Evolutionary conservation across 2,888 invertebrate species (phyloP).

Genomic region (Hermaeophaga mercurialis): DNA sequence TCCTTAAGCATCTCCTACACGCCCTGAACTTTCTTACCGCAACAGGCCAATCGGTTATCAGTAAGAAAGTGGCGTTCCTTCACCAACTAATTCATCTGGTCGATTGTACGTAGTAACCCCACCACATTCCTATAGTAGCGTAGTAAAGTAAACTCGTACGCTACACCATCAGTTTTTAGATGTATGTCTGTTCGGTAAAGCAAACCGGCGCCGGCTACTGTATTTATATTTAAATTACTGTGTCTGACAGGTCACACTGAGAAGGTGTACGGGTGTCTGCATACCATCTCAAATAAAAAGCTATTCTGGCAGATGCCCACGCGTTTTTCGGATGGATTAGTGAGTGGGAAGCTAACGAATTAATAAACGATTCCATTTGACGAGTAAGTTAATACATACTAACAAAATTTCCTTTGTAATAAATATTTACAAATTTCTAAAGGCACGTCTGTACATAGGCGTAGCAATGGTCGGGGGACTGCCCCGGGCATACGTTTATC

Average conservation of each 20-base stretch:
- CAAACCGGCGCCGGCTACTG: slow-evolving; percentile 35
- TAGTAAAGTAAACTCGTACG: slow-evolving; percentile 43
- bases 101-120: slow-evolving; percentile 54
- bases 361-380: no score
- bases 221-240: slow-evolving; percentile 35
- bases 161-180: slow-evolving; percentile 39
- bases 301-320: no score
- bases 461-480: no score
- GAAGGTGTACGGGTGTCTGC: no score
- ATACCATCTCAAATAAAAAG: no score
- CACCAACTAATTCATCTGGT: slow-evolving; percentile 36
- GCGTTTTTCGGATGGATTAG: no score
- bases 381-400: no score
- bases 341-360: no score
- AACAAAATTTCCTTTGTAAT: no score
- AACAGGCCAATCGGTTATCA: slow-evolving; percentile 45
- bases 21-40: slow-evolving; percentile 55
- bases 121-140: slow-evolving; percentile 54
- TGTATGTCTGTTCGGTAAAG: slow-evolving; percentile 31
- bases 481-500: no score
- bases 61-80: slow-evolving; percentile 2
- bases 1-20: slow-evolving; percentile 53
- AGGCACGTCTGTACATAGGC: no score
- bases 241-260: background rate
- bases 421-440: no score